Base-by-base conservation (phyloP, 2,888 invertebrate genomes). In the Mesorhabditis belari region DNA sequence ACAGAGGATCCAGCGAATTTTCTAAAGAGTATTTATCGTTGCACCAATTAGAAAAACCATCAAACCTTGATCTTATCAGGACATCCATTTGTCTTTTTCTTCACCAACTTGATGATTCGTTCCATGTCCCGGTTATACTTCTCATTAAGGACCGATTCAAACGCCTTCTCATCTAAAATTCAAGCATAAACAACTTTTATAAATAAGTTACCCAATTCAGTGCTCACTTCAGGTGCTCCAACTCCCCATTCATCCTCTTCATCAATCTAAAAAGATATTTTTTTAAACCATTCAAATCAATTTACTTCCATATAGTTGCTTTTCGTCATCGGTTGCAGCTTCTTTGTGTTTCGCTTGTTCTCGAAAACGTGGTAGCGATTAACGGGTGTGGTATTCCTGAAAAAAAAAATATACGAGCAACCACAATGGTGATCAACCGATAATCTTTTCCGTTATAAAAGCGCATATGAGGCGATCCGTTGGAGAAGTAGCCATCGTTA, bases 1-100 rank as follows among this genome's bases (percentile, higher is more conserved):
- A 5, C 67, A 65, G 23, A 74, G 35, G 19, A 74, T 59, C 51
- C 70, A 74, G 17, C 74, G 67, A 26, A 73, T 62, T 6, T 69
- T 65, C 65, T 66, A 50, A 57, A 55, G 5, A 21, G 57, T n/a
- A n/a, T n/a, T n/a, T n/a, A 35, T 17, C 44, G 44, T 9, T 35
- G 44, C n/a, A 17, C 44, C 1, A 17, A 35, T 17, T 9, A 35
- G 44, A 35, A 35, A 35, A 35, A 9, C 2, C n/a, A 35, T 17
- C 35, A 35, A 9, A 35, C 44, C 44, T 35, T 35, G 44, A 35
- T 35, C 44, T 35, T 35, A n/a, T 35, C 12, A 9, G 12, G 44
- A n/a, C 44, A 35, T 2, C 44, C 44, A n/a, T 35, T 35, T 9
- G 44, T 35, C 12, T n/a, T 9, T n/a, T 35, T 35, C 44, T n/a